These are phyloP conservation scores for Drosophila miranda DNA, from an alignment of 1,140 invertebrate species.

Conservation along the genomic window DNA sequence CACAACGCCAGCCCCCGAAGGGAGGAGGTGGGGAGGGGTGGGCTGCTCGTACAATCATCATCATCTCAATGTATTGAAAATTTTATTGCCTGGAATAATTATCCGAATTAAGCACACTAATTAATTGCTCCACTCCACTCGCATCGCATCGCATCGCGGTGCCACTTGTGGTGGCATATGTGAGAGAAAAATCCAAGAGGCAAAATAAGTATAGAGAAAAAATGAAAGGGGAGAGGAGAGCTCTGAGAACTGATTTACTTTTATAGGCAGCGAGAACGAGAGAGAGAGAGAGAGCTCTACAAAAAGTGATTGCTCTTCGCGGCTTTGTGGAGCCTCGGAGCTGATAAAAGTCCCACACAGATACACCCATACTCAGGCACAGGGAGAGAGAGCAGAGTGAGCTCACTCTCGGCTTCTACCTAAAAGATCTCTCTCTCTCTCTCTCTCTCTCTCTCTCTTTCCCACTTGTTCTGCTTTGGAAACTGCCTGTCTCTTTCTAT, in stretches of 20 bases:
- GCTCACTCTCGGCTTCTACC: conserved; percentile 28
- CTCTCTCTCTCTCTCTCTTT: not conserved
- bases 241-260: conserved; percentile 69
- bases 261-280: conserved; percentile 51
- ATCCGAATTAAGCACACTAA: conserved; percentile 77
- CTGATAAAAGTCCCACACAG: conserved; percentile 27
- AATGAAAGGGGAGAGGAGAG: not conserved
- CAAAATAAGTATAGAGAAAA: too few species aligned
- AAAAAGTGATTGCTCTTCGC: conserved; percentile 1
- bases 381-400: conserved; percentile 2
- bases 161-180: conserved; percentile 50
- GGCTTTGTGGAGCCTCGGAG: not conserved
- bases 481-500: not conserved
- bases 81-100: conserved; percentile 79
- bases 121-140: conserved; percentile 56
- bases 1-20: not conserved
- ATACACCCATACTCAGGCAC: not conserved
- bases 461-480: not conserved
- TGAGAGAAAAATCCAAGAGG: conserved; percentile 36
- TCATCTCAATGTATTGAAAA: conserved; percentile 72
- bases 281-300: too few species aligned
- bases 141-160: too few species aligned
- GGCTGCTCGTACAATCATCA: not conserved
- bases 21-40: not conserved
- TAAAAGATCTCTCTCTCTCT: conserved; percentile 11